Conservation (phyloP, 2,113 vertebrate genomes). For the Perccottus glenii region DNA sequence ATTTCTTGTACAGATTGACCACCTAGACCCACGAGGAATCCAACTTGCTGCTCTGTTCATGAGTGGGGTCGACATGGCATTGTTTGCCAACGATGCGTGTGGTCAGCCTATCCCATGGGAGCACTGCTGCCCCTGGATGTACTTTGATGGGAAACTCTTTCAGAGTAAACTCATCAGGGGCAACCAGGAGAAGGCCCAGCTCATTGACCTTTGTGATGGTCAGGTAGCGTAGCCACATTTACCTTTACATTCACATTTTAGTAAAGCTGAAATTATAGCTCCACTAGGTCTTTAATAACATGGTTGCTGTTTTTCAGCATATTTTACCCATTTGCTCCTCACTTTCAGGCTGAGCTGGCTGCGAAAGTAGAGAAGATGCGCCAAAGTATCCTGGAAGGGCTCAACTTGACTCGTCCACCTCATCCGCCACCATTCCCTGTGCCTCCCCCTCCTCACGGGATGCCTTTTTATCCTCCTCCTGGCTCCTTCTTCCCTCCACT, state of each 20-base stretch:
- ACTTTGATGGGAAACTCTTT: conserved; percentile 95
- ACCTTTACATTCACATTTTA: background rate
- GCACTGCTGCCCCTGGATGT: conserved; percentile 98
- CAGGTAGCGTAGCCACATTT: conserved; percentile 81
- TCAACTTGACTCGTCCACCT: conserved; percentile 89
- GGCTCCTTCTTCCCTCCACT: conserved; percentile 85
- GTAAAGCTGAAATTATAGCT: background rate
- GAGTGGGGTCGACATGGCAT: conserved; percentile 95
- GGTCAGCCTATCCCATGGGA: conserved; percentile 96
- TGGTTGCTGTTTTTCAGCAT: background rate
- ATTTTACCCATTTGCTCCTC: background rate
- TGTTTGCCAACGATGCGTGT: conserved; percentile 92
- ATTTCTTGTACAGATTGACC: conserved; percentile 85
- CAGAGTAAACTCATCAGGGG: conserved; percentile 93
- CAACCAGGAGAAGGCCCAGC: conserved; percentile 92
- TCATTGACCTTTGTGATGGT: conserved; percentile 99
- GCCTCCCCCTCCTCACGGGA: conserved; percentile 75
- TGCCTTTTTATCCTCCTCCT: conserved; percentile 90
- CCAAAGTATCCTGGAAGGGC: conserved; percentile 94
- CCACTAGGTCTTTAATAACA: too few relatives aligned
- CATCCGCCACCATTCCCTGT: conserved; percentile 88
- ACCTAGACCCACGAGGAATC: conserved; percentile 91
- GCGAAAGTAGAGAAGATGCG: conserved; percentile 96
- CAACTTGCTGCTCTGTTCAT: conserved; percentile 95
- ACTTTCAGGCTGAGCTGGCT: conserved; percentile 86